Conservation (phyloP, 1,140 invertebrate genomes). For the Drosophila saltans region DNA sequence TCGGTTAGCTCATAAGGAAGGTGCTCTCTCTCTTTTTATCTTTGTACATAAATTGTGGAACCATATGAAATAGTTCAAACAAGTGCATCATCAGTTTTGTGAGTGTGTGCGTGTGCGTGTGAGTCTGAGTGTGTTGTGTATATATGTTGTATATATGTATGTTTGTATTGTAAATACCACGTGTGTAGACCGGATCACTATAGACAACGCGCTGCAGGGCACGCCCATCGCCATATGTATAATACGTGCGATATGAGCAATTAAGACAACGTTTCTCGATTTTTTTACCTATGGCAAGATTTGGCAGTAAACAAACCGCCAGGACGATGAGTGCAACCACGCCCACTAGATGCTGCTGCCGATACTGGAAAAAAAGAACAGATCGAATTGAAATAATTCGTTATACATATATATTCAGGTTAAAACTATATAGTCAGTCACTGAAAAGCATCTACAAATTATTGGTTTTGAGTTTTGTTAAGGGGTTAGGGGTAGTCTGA, state of each 20-base stretch:
- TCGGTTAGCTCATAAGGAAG: slow-evolving; percentile 19
- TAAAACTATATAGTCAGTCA: no score
- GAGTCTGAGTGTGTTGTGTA: not conserved
- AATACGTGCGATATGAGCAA: slow-evolving; percentile 73
- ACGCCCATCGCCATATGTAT: slow-evolving; percentile 71
- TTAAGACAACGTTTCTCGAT: slow-evolving; percentile 71
- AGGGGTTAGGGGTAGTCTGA: no score
- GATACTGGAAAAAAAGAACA: slow-evolving; percentile 25
- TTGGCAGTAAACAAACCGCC: slow-evolving; percentile 46
- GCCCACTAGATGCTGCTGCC: slow-evolving; percentile 33
- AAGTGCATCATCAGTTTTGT: slow-evolving; percentile 2
- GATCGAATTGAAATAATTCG: no score
- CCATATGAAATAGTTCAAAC: not conserved
- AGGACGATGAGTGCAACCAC: slow-evolving; percentile 49
- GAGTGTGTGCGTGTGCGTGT: not conserved
- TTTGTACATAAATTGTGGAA: slow-evolving; percentile 11
- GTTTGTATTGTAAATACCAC: slow-evolving; percentile 60
- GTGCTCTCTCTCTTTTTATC: slow-evolving; percentile 19
- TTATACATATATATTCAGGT: no score
- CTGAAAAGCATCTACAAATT: no score
- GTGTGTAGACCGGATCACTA: slow-evolving; percentile 67
- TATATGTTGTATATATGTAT: not conserved
- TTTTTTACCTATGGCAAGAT: slow-evolving; percentile 63
- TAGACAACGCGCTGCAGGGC: slow-evolving; percentile 68
- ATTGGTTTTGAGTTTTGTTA: no score